Evolutionary conservation across 2,113 vertebrate genomes (phyloP).

Genomic region (Eulemur macaco): DNA sequence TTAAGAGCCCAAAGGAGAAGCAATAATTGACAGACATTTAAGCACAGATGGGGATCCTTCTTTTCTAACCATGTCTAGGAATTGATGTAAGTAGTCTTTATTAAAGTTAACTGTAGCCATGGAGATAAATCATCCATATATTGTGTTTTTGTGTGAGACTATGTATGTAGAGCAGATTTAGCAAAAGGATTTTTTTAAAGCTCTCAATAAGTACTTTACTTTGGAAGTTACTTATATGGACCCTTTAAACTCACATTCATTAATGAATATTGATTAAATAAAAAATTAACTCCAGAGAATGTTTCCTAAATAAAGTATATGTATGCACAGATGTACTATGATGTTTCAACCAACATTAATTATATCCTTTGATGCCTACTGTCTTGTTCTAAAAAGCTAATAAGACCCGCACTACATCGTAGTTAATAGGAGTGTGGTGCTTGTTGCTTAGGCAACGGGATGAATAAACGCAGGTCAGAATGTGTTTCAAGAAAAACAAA

Average conservation of each 20-base stretch:
- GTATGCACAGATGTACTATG: slow-evolving; percentile 35
- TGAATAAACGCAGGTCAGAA: slow-evolving; percentile 92
- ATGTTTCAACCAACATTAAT: slow-evolving; percentile 78
- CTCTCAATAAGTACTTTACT: slow-evolving; percentile 61
- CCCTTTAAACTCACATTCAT: slow-evolving; percentile 34
- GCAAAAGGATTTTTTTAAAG: slow-evolving; percentile 45
- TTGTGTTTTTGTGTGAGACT: neutral
- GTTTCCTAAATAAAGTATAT: slow-evolving; percentile 53
- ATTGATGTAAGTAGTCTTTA: slow-evolving; percentile 51
- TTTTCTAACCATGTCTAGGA: slow-evolving; percentile 58
- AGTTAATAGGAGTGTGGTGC: slow-evolving; percentile 84
- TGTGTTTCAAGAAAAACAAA: slow-evolving; percentile 84
- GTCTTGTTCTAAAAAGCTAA: slow-evolving; percentile 81
- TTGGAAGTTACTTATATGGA: slow-evolving; percentile 61
- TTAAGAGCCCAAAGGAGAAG: slow-evolving; percentile 27
- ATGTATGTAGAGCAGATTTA: slow-evolving; percentile 1
- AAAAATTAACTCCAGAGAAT: slow-evolving; percentile 63
- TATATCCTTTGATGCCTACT: slow-evolving; percentile 75
- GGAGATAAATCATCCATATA: slow-evolving; percentile 11
- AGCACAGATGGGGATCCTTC: neutral
- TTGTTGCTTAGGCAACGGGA: slow-evolving; percentile 94
- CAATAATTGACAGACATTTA: slow-evolving; percentile 6
- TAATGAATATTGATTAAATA: slow-evolving; percentile 70
- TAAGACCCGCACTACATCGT: slow-evolving; percentile 84
- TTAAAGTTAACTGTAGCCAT: slow-evolving; percentile 51